Conservation (phyloP, 2,888 invertebrate species). For the Laothoe populi region DNA sequence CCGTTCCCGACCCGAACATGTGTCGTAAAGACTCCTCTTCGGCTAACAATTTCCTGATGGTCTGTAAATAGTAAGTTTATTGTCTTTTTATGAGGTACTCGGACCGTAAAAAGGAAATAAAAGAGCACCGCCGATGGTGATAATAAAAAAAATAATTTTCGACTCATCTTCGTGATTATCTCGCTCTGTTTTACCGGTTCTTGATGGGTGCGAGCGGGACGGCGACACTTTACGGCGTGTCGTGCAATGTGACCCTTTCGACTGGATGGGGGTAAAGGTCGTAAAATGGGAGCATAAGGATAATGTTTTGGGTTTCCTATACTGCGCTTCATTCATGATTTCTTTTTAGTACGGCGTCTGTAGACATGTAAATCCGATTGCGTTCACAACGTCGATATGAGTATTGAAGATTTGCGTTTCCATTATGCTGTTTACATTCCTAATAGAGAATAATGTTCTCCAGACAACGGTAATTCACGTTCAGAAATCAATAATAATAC, state of each 20-base stretch:
- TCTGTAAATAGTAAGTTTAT: conserved; percentile 86
- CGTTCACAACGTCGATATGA: conserved; percentile 73
- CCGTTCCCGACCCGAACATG: conserved; percentile 64
- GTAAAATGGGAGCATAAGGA: conserved; percentile 85
- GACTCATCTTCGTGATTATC: conserved; percentile 84
- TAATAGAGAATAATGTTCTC: conserved; percentile 59
- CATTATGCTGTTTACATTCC: conserved; percentile 76
- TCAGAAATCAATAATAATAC: conserved; percentile 45
- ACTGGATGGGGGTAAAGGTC: conserved; percentile 84
- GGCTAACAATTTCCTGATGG: conserved; percentile 85
- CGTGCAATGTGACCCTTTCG: conserved; percentile 82
- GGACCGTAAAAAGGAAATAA: conserved; percentile 86
- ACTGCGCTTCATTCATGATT: conserved; percentile 85
- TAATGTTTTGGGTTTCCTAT: conserved; percentile 84
- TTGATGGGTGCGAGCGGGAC: conserved; percentile 63
- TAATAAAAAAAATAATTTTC: conserved; percentile 86
- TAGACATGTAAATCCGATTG: conserved; percentile 84
- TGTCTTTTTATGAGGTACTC: conserved; percentile 86
- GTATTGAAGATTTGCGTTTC: conserved; percentile 66
- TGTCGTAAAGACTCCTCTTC: conserved; percentile 85
- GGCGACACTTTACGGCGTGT: conserved; percentile 71
- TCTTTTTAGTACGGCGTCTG: conserved; percentile 80
- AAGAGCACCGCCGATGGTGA: conserved; percentile 86
- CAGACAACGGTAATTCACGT: conserved; percentile 29
- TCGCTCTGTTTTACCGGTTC: conserved; percentile 73